These are phyloP conservation scores for Miichthys miiuy DNA, from an alignment of 2,797 vertebrate species.

Conservation along the genomic window DNA sequence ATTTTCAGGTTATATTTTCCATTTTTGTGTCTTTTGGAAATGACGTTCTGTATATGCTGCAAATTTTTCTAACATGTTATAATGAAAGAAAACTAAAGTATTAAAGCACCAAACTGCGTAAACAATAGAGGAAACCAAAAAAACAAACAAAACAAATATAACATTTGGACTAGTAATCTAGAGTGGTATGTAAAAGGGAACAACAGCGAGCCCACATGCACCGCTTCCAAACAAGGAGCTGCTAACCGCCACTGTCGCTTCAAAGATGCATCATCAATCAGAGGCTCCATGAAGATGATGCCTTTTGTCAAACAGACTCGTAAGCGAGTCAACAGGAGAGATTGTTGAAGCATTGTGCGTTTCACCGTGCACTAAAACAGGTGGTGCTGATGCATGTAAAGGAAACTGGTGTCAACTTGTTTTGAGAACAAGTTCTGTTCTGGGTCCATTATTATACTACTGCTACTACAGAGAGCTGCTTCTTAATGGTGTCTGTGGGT, in stretches of 20 bases:
- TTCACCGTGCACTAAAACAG: background rate
- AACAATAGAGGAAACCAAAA: background rate
- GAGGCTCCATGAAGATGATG: constrained; percentile 1
- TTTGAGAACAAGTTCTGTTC: background rate
- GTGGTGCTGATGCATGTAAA: background rate
- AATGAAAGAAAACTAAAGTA: background rate
- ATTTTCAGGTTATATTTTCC: constrained; percentile 2
- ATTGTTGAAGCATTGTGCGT: background rate
- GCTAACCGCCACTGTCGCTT: background rate
- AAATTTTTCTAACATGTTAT: background rate
- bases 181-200: background rate
- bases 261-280: constrained; percentile 3
- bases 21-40: background rate
- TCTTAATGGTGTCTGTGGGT: background rate
- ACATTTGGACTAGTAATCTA: background rate
- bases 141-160: background rate
- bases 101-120: background rate
- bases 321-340: background rate
- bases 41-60: too few species aligned
- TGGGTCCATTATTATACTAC: background rate
- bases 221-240: background rate
- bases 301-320: constrained; percentile 12
- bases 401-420: background rate
- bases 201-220: background rate
- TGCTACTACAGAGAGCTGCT: too few species aligned